Percentiles rank a stretch among this genome's conserved stretches.
These are phyloP conservation scores for Paratilapia polleni DNA, from an alignment of 2,113 vertebrate genomes.

Conservation along the genomic window DNA sequence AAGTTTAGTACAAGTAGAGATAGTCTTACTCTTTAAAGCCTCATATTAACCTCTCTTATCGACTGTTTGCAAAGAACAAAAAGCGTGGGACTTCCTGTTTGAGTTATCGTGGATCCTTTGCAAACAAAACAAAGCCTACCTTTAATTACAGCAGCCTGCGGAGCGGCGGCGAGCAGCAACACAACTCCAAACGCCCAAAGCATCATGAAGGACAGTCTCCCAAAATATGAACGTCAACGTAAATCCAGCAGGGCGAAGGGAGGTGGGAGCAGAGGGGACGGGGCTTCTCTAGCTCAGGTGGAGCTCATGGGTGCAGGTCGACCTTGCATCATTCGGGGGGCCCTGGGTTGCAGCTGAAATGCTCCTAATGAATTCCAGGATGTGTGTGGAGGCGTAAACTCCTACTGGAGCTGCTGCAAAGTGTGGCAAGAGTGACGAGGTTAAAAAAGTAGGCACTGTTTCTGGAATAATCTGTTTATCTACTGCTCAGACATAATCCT, in stretches of 20 bases:
- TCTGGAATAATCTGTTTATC: conserved; percentile 94
- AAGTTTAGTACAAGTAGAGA: conserved; percentile 20
- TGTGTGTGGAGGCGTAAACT: not conserved
- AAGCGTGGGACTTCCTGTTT: not conserved
- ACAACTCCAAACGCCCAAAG: conserved; percentile 77
- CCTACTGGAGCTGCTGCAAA: conserved; percentile 25
- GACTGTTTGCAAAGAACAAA: not conserved
- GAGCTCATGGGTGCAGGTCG: conserved; percentile 12
- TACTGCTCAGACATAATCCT: conserved; percentile 93
- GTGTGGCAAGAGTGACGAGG: conserved; percentile 81
- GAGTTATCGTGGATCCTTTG: not conserved
- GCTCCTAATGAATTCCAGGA: not conserved
- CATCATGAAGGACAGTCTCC: conserved; percentile 76
- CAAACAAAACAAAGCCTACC: conserved; percentile 79
- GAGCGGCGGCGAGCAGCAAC: conserved; percentile 79
- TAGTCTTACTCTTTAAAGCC: conserved; percentile 21
- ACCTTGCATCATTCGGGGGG: not conserved
- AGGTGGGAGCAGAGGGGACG: not conserved
- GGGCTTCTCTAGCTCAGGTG: conserved; percentile 53
- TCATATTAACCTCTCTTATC: not conserved
- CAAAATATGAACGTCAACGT: conserved; percentile 21
- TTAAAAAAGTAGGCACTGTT: conserved; percentile 83
- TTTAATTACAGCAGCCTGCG: conserved; percentile 81
- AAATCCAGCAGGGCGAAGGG: conserved; percentile 19
- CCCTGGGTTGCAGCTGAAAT: not conserved